Conservation (phyloP, 1,140 invertebrate genomes). For the Pachypeltis micranthus region DNA sequence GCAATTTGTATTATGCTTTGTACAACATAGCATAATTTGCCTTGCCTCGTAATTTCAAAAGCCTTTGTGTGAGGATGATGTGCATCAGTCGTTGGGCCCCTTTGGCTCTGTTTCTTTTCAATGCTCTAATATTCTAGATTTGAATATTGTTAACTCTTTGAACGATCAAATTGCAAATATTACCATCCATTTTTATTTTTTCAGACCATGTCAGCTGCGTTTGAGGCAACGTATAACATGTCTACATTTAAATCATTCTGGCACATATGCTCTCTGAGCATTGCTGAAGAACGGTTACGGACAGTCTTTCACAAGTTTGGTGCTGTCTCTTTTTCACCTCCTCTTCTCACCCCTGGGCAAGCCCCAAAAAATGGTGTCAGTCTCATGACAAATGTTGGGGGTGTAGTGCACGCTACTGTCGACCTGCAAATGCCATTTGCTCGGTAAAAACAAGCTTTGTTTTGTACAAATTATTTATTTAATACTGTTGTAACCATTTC, state of each 20-base stretch:
- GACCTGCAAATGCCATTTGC: slow-evolving; percentile 58
- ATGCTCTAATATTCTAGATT: too few relatives aligned
- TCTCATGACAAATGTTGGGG: slow-evolving; percentile 61
- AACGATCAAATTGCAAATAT: too few relatives aligned
- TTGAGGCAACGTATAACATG: slow-evolving; percentile 65
- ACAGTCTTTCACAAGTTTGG: slow-evolving; percentile 66
- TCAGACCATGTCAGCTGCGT: slow-evolving; percentile 46
- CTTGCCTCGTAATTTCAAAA: too few relatives aligned
- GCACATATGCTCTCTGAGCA: slow-evolving; percentile 15
- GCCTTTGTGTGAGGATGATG: too few relatives aligned
- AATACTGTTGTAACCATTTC: too few relatives aligned
- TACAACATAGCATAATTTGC: too few relatives aligned
- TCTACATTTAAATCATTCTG: slow-evolving; percentile 33
- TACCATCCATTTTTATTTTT: too few relatives aligned
- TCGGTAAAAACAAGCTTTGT: slow-evolving; percentile 33
- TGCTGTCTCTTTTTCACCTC: slow-evolving; percentile 57
- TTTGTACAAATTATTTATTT: too few relatives aligned
- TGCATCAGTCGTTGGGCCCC: too few relatives aligned
- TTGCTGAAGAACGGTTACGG: slow-evolving; percentile 34
- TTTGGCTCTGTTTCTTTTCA: too few relatives aligned
- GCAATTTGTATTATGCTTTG: too few relatives aligned
- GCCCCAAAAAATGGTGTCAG: slow-evolving; percentile 52
- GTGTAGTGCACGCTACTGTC: slow-evolving; percentile 29
- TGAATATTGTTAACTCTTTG: too few relatives aligned
- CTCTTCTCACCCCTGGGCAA: slow-evolving; percentile 56